phyloP scores from a whole-genome alignment of 2,797 vertebrate species.

The Bovichtus variegatus region DNA sequence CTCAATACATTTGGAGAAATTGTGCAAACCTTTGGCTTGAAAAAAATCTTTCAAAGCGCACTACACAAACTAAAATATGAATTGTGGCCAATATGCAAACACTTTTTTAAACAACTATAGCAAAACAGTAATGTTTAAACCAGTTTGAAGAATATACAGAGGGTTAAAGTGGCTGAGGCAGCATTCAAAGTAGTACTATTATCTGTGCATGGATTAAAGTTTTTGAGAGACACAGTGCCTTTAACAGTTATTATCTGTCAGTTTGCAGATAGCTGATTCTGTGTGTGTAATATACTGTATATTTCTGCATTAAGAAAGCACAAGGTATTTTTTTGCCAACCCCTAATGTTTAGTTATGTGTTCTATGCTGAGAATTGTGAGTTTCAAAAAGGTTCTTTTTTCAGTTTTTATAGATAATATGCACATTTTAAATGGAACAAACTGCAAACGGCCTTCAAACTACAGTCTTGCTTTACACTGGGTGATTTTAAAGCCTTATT shows the following conservation, averaged over 20 bases:
- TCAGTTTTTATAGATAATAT: too few species aligned
- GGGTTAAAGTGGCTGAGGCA: neutral
- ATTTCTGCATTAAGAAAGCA: neutral
- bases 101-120: neutral
- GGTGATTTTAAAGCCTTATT: too few species aligned
- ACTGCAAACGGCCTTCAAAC: too few species aligned
- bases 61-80: neutral
- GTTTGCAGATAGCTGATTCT: fast-evolving
- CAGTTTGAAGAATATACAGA: neutral
- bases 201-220: neutral
- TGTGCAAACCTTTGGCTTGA: neutral
- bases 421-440: too few species aligned
- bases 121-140: neutral
- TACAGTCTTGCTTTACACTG: too few species aligned
- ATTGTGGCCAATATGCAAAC: neutral
- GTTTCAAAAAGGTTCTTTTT: neutral
- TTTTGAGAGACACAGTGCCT: neutral
- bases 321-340: neutral
- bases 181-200: neutral
- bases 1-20: neutral
- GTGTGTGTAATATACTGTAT: neutral
- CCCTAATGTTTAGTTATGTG: neutral
- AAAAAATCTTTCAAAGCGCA: neutral
- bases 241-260: neutral
- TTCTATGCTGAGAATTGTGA: neutral